phyloP scores from a whole-genome alignment of 2,113 vertebrate genomes.

The Cavia porcellus region DNA sequence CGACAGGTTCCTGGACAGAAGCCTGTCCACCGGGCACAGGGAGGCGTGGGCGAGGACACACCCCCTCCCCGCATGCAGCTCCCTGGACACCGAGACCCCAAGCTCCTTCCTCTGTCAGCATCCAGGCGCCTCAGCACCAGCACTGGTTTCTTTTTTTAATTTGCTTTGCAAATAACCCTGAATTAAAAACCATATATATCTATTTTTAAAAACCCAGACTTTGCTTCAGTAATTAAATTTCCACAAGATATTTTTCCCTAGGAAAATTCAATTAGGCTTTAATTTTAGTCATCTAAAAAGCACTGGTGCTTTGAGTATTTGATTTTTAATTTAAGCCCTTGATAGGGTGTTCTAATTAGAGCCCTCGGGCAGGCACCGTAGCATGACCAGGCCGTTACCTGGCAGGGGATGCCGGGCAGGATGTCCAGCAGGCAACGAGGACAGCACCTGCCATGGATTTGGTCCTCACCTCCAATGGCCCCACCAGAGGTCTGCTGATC shows the following conservation, averaged over 20 bases:
- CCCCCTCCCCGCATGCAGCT: background rate
- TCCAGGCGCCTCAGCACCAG: background rate
- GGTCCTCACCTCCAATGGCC: background rate
- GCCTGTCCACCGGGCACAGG: fast-evolving
- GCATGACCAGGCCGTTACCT: slow-evolving; percentile 72
- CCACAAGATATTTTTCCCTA: slow-evolving; percentile 86
- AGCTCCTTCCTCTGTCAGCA: slow-evolving; percentile 22
- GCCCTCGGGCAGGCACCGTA: slow-evolving; percentile 76
- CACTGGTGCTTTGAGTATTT: slow-evolving; percentile 88
- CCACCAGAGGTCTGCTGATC: fast-evolving
- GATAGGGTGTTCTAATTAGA: slow-evolving; percentile 87
- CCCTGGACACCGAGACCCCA: fast-evolving
- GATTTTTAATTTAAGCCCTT: slow-evolving; percentile 89
- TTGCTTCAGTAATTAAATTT: slow-evolving; percentile 90
- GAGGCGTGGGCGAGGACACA: fast-evolving
- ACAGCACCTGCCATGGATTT: fast-evolving
- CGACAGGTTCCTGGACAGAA: background rate
- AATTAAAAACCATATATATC: slow-evolving; percentile 84
- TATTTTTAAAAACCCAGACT: slow-evolving; percentile 85
- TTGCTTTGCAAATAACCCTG: slow-evolving; percentile 87
- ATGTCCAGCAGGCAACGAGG: fast-evolving
- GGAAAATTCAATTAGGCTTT: slow-evolving; percentile 91
- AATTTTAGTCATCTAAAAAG: slow-evolving; percentile 89
- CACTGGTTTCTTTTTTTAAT: slow-evolving; percentile 68
- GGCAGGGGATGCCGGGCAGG: background rate